Conservation (phyloP, 2,113 vertebrate species). For the Anas platyrhynchos region DNA sequence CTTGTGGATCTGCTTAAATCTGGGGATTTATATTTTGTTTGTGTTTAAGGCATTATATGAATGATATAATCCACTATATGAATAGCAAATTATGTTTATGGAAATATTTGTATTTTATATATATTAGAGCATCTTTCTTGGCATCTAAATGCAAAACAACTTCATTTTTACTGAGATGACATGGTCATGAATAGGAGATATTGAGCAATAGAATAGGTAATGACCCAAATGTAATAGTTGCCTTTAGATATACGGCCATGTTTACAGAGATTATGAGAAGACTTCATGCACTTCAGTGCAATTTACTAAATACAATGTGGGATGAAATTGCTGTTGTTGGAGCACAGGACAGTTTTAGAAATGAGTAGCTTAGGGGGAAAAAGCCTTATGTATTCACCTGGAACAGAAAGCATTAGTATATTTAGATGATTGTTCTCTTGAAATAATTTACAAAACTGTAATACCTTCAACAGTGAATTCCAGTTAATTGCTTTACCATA, state of each 20-base stretch:
- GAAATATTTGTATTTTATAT: constrained; percentile 8
- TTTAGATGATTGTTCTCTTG: constrained; percentile 29
- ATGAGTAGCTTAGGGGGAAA: background rate
- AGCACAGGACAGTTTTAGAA: constrained; percentile 41
- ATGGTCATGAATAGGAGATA: constrained; percentile 27
- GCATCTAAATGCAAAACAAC: constrained; percentile 55
- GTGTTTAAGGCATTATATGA: constrained; percentile 14
- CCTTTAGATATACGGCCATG: constrained; percentile 8
- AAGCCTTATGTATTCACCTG: constrained; percentile 7
- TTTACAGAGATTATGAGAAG: constrained; percentile 43
- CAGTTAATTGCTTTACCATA: constrained; percentile 25
- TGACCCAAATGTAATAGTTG: constrained; percentile 37
- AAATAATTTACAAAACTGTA: constrained; percentile 50
- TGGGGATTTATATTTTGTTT: constrained; percentile 16
- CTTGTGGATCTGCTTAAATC: background rate
- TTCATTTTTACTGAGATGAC: constrained; percentile 54
- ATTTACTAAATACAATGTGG: constrained; percentile 57
- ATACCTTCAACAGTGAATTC: constrained; percentile 10
- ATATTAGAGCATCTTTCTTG: constrained; percentile 17
- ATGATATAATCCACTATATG: background rate
- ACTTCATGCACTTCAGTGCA: constrained; percentile 27
- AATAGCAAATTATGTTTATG: constrained; percentile 3
- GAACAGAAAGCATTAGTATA: constrained; percentile 36
- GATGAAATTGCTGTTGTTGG: constrained; percentile 57
- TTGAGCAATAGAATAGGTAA: constrained; percentile 38